These are phyloP conservation scores for Trichogramma dendrolimi DNA, from an alignment of 2,888 invertebrate species.

Conservation along the genomic window DNA sequence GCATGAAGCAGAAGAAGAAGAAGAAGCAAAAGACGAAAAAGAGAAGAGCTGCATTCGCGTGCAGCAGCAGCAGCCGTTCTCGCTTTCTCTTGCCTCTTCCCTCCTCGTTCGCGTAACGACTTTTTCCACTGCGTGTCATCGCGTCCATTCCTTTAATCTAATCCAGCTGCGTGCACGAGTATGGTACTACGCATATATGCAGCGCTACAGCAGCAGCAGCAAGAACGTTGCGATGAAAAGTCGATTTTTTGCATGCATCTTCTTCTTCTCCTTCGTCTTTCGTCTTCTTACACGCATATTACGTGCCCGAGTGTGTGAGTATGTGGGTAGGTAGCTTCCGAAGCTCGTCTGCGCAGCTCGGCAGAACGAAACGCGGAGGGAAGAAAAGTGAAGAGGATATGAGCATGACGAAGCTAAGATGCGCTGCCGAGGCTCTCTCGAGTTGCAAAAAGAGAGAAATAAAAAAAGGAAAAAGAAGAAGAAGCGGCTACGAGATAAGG, in stretches of 20 bases:
- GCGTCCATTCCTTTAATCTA: constrained; percentile 21
- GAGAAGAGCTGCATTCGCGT: background rate
- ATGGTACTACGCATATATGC: too few species aligned
- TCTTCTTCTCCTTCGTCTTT: background rate
- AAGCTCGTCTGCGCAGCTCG: background rate
- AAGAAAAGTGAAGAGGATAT: background rate
- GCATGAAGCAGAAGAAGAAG: too few species aligned
- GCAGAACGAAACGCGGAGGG: background rate
- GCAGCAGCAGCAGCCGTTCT: constrained; percentile 4
- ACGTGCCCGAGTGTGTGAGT: background rate
- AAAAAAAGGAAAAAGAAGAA: constrained; percentile 4
- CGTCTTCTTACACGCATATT: too few species aligned
- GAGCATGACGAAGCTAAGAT: background rate
- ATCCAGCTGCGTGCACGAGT: constrained; percentile 2
- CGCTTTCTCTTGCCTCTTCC: background rate
- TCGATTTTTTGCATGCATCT: background rate
- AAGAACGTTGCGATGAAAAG: background rate
- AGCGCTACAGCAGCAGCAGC: background rate
- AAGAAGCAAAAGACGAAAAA: too few species aligned
- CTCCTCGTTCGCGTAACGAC: background rate
- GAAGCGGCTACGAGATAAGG: constrained; percentile 14
- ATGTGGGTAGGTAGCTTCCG: background rate
- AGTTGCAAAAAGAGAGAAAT: background rate
- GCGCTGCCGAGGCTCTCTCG: too few species aligned
- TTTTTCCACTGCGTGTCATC: constrained; percentile 10